These are phyloP conservation scores for Drosophila orena DNA, from an alignment of 1,140 invertebrate genomes.

Conservation along the genomic window DNA sequence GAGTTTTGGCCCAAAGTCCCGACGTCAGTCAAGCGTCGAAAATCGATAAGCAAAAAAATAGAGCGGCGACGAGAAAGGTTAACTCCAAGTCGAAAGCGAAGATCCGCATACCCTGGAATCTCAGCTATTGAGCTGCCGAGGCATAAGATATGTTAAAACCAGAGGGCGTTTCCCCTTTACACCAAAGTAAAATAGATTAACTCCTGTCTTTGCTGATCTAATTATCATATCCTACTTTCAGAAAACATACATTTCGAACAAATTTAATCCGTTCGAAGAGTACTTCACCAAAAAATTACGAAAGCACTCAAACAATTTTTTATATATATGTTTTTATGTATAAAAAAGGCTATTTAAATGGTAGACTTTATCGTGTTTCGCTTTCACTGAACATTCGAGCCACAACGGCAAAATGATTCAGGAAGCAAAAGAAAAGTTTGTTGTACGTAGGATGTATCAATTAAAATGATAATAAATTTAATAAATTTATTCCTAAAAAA, in stretches of 20 bases:
- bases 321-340: too few relatives aligned
- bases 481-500: neutral
- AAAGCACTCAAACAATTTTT: neutral
- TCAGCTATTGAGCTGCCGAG: neutral
- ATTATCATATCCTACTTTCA: neutral
- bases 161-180: too few relatives aligned
- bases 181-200: too few relatives aligned
- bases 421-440: conserved; percentile 1
- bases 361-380: conserved; percentile 6
- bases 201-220: neutral
- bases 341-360: neutral
- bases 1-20: conserved; percentile 27
- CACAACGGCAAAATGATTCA: conserved; percentile 3
- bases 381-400: neutral
- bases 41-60: conserved; percentile 66
- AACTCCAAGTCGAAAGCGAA: conserved; percentile 19
- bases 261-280: too few relatives aligned
- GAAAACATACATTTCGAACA: too few relatives aligned
- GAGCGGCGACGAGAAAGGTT: conserved; percentile 24
- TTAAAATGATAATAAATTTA: neutral
- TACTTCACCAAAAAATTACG: neutral
- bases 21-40: conserved; percentile 61
- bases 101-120: conserved; percentile 27
- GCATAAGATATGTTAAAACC: neutral
- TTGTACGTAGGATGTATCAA: neutral